Evolutionary conservation across 2,888 invertebrate genomes (phyloP).

Genomic region (Reticulitermes lucifugus): DNA sequence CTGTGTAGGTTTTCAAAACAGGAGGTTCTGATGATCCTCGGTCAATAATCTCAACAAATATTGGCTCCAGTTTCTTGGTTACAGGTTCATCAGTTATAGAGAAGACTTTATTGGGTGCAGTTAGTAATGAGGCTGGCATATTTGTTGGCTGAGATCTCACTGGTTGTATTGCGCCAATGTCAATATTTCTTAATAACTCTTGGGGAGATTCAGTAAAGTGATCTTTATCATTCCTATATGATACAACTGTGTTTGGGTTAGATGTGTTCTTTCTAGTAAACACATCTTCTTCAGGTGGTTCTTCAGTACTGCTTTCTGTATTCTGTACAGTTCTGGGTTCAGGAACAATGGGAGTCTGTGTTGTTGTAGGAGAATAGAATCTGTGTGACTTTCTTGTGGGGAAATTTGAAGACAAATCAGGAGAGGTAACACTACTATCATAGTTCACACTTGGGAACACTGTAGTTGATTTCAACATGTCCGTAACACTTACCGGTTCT

Average conservation of each 20-base stretch:
- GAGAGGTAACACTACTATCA: not conserved
- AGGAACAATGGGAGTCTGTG: not conserved
- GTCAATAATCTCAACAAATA: slow-evolving; percentile 7
- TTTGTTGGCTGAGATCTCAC: not conserved
- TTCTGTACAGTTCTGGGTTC: too few relatives aligned
- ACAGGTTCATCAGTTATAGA: not conserved
- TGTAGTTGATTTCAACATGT: not conserved
- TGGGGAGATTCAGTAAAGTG: too few relatives aligned
- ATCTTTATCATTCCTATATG: too few relatives aligned
- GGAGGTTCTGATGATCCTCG: slow-evolving; percentile 6
- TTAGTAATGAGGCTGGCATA: not conserved
- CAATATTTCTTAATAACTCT: not conserved
- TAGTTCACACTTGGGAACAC: not conserved
- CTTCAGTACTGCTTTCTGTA: too few relatives aligned
- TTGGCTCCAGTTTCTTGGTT: not conserved
- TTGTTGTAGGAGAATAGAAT: not conserved
- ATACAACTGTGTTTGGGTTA: too few relatives aligned
- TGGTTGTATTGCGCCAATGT: not conserved
- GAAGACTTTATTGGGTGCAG: not conserved
- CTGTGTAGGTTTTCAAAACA: not conserved
- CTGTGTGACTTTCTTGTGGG: not conserved
- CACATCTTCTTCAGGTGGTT: too few relatives aligned
- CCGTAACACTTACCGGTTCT: not conserved
- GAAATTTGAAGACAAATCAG: not conserved
- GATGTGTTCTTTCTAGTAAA: too few relatives aligned